Conservation (phyloP, 1,140 invertebrate species). For the Caenorhabditis elegans region WBcel235 BX284604.4:4217001-4217500, state of each 20-base stretch:
- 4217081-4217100: too few species aligned
- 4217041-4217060: slow-evolving; percentile 37
- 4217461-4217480: slow-evolving; percentile 45
- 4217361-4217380: neutral
- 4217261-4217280: too few species aligned
- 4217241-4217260: too few species aligned
- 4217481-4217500: slow-evolving; percentile 63
- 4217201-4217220: too few species aligned
- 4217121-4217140: too few species aligned
- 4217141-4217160: too few species aligned
- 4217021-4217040: slow-evolving; percentile 9
- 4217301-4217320: slow-evolving; percentile 42
- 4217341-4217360: slow-evolving; percentile 41
- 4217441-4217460: slow-evolving; percentile 1
- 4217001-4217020: slow-evolving; percentile 41
- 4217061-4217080: slow-evolving; percentile 9
- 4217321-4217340: slow-evolving; percentile 51
- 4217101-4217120: too few species aligned
- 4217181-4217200: too few species aligned
- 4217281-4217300: slow-evolving; percentile 45
- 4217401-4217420: neutral
- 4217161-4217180: too few species aligned
- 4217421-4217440: neutral
- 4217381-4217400: slow-evolving; percentile 6
- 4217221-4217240: too few species aligned